phyloP scores from a whole-genome alignment of 2,797 vertebrate species.

The Xenentodon cancila region DNA sequence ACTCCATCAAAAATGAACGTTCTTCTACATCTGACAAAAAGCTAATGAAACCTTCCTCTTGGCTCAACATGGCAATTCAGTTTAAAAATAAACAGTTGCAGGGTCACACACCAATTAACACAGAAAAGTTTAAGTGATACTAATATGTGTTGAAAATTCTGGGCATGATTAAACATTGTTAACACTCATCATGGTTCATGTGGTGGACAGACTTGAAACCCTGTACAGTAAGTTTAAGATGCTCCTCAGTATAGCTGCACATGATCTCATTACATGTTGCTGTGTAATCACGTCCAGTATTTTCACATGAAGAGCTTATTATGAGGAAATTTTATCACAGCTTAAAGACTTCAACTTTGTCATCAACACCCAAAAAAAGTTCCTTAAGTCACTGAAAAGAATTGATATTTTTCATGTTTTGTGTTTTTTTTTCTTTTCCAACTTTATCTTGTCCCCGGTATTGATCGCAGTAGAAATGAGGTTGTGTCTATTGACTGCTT shows the following conservation, averaged over 20 bases:
- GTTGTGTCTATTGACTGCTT: neutral
- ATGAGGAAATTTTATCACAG: too few relatives aligned
- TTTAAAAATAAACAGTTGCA: conserved; percentile 1
- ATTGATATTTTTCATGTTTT: neutral
- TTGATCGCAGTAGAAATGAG: neutral
- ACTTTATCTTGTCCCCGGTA: neutral
- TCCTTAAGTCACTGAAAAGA: neutral
- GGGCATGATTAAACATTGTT: neutral
- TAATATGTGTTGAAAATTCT: neutral
- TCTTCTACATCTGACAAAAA: too few relatives aligned
- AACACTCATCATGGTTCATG: neutral
- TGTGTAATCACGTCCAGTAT: too few relatives aligned
- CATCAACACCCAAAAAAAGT: neutral
- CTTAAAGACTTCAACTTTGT: neutral
- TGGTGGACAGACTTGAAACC: neutral
- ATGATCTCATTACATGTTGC: neutral
- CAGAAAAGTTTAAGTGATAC: neutral
- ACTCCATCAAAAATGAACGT: neutral
- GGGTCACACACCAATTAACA: too few relatives aligned
- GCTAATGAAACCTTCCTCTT: neutral
- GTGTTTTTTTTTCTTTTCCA: neutral
- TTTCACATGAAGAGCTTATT: too few relatives aligned
- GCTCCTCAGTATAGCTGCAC: neutral
- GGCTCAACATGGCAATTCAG: neutral
- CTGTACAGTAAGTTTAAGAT: too few relatives aligned